Conservation (phyloP, 2,888 invertebrate genomes). For the Pandemis cinnamomeana region DNA sequence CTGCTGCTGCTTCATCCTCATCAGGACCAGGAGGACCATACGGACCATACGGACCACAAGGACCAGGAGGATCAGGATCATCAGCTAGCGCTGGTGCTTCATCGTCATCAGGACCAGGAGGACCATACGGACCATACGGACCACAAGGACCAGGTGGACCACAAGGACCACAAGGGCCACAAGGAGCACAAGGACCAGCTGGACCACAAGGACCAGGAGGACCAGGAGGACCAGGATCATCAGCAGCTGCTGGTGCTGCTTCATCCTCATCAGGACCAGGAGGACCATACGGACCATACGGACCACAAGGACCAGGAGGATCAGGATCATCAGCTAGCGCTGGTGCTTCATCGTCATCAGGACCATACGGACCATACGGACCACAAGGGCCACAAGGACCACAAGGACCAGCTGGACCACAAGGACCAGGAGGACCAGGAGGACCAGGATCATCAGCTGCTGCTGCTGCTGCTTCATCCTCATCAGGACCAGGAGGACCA, state of each 20-base stretch:
- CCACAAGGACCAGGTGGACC: constrained; percentile 2
- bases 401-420: constrained; percentile 9
- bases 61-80: too few species aligned
- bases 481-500: too few species aligned
- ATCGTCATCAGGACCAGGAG: too few species aligned
- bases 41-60: too few species aligned
- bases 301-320: constrained; percentile 16
- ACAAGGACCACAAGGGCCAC: constrained; percentile 9
- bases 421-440: not conserved
- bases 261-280: not conserved
- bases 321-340: constrained; percentile 11
- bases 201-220: constrained; percentile 6
- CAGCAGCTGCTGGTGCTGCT: not conserved
- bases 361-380: constrained; percentile 7
- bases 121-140: not conserved
- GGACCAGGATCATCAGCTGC: constrained; percentile 8
- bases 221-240: not conserved
- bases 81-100: too few species aligned
- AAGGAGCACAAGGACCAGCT: not conserved
- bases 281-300: constrained; percentile 14
- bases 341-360: constrained; percentile 16
- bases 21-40: constrained; percentile 1
- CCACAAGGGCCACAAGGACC: constrained; percentile 18
- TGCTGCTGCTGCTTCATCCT: not conserved
- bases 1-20: not conserved